Conservation (phyloP, 2,113 vertebrate species). For the Strix uralensis region DNA sequence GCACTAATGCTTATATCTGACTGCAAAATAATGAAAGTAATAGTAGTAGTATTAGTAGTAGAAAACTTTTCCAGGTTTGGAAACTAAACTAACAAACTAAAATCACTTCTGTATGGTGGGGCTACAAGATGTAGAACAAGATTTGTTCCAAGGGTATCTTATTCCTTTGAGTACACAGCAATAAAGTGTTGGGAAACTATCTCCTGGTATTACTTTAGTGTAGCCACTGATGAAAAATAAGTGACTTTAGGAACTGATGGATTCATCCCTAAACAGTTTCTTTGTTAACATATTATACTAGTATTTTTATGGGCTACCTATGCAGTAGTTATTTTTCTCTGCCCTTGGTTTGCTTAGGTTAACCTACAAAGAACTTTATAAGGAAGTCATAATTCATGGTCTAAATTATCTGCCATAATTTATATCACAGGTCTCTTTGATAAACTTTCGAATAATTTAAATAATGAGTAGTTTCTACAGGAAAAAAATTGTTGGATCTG, state of each 20-base stretch:
- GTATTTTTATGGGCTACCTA: neutral
- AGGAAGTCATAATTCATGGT: neutral
- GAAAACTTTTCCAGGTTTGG: neutral
- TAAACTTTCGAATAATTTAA: neutral
- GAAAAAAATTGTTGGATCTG: neutral
- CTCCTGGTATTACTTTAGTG: neutral
- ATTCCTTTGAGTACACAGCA: neutral
- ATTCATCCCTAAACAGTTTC: neutral
- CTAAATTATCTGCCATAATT: neutral
- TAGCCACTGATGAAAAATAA: neutral
- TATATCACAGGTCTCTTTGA: neutral
- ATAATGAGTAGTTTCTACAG: neutral
- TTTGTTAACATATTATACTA: neutral
- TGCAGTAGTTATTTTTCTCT: neutral
- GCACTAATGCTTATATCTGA: neutral
- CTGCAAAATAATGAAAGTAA: neutral
- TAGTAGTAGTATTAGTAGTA: too few species aligned
- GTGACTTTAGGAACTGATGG: neutral
- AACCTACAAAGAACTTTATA: neutral
- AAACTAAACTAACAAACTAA: neutral
- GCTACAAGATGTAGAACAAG: neutral
- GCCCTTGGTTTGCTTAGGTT: neutral
- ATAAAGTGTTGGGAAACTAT: neutral
- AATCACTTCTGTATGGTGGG: neutral
- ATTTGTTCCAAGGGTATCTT: neutral